phyloP scores from a whole-genome alignment of 2,888 invertebrate genomes.

The Willowsia nigromaculata region DNA sequence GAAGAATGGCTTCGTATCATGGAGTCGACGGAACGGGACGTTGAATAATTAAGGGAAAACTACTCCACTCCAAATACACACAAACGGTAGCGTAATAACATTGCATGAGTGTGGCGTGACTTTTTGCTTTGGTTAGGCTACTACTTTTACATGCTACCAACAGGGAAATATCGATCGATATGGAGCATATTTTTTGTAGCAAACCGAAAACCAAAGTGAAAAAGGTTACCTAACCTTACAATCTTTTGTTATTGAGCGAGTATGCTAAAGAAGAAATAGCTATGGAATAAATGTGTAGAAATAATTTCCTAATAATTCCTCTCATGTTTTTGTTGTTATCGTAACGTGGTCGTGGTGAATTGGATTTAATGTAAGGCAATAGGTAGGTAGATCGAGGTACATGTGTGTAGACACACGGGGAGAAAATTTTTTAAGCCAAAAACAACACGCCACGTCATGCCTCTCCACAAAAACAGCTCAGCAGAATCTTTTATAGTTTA shows the following conservation, averaged over 20 bases:
- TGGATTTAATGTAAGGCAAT: not conserved
- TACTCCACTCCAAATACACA: too few relatives aligned
- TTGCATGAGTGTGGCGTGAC: constrained; percentile 43
- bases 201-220: not conserved
- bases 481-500: not conserved
- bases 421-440: constrained; percentile 45
- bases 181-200: constrained; percentile 43
- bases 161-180: constrained; percentile 62
- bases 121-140: constrained; percentile 22
- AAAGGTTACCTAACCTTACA: constrained; percentile 56
- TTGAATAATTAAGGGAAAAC: constrained; percentile 64
- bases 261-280: not conserved
- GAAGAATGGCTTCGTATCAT: not conserved
- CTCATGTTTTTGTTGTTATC: not conserved
- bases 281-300: not conserved
- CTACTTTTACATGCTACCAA: not conserved
- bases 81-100: not conserved
- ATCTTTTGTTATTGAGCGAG: not conserved
- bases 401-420: not conserved
- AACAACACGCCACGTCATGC: constrained; percentile 54
- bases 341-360: not conserved
- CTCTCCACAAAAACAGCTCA: not conserved
- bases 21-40: constrained; percentile 19
- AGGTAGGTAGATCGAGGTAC: constrained; percentile 9
- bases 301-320: not conserved